Conservation (phyloP, 2,797 vertebrate species). For the Trachurus trachurus region DNA sequence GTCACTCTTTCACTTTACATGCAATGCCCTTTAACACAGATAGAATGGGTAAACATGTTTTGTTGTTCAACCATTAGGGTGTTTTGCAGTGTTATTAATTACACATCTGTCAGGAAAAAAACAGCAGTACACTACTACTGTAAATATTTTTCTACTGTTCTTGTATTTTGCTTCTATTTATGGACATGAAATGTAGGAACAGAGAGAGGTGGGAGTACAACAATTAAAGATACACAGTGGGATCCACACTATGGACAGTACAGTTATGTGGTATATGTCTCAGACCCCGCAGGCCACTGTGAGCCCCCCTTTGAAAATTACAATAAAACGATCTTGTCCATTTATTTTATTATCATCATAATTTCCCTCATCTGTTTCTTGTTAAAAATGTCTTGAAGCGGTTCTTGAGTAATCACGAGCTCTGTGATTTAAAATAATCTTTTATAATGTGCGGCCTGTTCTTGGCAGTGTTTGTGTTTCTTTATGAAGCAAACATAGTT, state of each 20-base stretch:
- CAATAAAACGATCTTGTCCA: neutral
- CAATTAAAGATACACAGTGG: neutral
- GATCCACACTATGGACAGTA: neutral
- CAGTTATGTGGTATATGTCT: neutral
- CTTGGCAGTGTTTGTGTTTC: conserved; percentile 29
- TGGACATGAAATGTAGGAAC: neutral
- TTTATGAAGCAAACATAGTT: conserved; percentile 35
- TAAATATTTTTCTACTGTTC: neutral
- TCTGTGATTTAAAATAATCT: neutral
- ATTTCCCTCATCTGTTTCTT: neutral
- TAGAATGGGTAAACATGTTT: conserved; percentile 70
- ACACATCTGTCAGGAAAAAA: neutral
- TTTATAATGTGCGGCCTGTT: neutral
- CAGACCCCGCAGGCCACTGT: neutral
- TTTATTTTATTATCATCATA: neutral
- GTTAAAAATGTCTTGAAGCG: neutral
- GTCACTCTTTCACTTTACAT: conserved; percentile 58
- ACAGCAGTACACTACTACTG: neutral
- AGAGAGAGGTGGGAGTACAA: neutral
- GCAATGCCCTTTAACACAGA: conserved; percentile 60
- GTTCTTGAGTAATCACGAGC: neutral
- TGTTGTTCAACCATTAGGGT: neutral
- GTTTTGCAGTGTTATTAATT: conserved; percentile 5
- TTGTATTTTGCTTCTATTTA: neutral
- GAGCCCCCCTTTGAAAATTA: neutral